A percentile compares a stretch with the other conserved stretches of the same genome.
Evolutionary conservation across 2,888 invertebrate species (phyloP).

Genomic region (Dynastes maya): DNA sequence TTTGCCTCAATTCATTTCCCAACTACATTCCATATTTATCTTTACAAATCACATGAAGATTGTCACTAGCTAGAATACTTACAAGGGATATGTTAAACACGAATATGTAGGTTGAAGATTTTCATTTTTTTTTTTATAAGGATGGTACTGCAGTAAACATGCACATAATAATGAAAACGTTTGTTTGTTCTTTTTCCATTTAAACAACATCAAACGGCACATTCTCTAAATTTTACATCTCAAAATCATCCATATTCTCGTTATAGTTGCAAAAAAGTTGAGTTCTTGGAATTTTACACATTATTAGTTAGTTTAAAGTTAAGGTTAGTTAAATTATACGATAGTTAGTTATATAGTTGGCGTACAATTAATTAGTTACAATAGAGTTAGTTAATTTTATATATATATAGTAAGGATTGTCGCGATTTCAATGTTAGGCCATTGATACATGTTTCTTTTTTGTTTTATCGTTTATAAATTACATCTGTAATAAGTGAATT

Average conservation of each 20-base stretch:
- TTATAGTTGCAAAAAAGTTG: not conserved
- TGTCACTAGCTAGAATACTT: conserved; percentile 67
- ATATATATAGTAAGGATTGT: conserved; percentile 66
- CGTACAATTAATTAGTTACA: conserved; percentile 11
- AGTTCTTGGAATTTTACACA: too few species aligned
- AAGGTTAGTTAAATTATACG: conserved; percentile 4
- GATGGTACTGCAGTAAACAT: not conserved
- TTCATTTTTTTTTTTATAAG: conserved; percentile 47
- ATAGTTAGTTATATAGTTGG: conserved; percentile 18
- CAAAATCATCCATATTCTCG: not conserved
- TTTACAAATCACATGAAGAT: conserved; percentile 67
- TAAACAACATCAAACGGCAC: not conserved
- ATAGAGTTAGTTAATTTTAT: conserved; percentile 49
- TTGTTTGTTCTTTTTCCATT: conserved; percentile 38
- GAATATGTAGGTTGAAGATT: conserved; percentile 60
- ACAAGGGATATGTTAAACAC: conserved; percentile 64
- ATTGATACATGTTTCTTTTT: conserved; percentile 59
- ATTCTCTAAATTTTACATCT: too few species aligned
- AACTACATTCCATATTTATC: conserved; percentile 39
- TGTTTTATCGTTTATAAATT: not conserved
- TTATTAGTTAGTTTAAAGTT: conserved; percentile 5
- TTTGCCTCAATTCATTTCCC: not conserved
- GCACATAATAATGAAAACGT: not conserved
- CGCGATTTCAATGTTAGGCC: conserved; percentile 70
- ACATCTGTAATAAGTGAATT: too few species aligned